Percentiles rank a stretch among this genome's conserved stretches.
These are phyloP conservation scores for Dipodomys stephensi DNA, from an alignment of 2,113 vertebrate species.

Conservation along the genomic window DNA sequence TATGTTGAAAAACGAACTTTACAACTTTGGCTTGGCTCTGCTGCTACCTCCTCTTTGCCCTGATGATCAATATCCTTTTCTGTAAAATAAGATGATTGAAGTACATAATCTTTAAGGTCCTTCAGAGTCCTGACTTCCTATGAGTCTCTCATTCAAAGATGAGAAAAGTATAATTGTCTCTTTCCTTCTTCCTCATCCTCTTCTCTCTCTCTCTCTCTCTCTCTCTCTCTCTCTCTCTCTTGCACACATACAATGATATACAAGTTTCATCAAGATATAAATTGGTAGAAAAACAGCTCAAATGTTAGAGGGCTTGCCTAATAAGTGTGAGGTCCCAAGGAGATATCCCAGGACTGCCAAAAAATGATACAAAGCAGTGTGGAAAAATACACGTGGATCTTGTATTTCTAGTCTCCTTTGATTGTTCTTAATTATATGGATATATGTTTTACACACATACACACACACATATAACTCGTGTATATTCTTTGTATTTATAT, in stretches of 20 bases:
- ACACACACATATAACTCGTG: no score
- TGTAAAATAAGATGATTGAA: conserved; percentile 23
- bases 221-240: neutral
- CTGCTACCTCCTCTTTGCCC: neutral
- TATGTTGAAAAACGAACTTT: no score
- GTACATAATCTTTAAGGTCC: neutral
- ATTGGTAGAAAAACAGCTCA: no score
- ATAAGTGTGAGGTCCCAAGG: no score
- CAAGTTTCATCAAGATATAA: no score
- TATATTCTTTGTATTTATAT: neutral
- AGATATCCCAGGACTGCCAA: no score
- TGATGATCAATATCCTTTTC: neutral
- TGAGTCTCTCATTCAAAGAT: conserved; percentile 13
- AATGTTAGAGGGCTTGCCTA: no score
- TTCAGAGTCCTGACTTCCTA: neutral
- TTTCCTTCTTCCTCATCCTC: neutral
- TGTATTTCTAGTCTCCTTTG: neutral
- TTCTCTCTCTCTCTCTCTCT: neutral
- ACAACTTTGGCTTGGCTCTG: neutral
- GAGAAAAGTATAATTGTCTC: neutral
- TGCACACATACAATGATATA: no score
- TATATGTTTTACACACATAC: neutral
- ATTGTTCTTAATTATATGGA: neutral
- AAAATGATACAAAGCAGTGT: neutral
- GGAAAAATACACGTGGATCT: no score